Conservation (phyloP, 2,888 invertebrate species). For the Baccha elongata region DNA sequence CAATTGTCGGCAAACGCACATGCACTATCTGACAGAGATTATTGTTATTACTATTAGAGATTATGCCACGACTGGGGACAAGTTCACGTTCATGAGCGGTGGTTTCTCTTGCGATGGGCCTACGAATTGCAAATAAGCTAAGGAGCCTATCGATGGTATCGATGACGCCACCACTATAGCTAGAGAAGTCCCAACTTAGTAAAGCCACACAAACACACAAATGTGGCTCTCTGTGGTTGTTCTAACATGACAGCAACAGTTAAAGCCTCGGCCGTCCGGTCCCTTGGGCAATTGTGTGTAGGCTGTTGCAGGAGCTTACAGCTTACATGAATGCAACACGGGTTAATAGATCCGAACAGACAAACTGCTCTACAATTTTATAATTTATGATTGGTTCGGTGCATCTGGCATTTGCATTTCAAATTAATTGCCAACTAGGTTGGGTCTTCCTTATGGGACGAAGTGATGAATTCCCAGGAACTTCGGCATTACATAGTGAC, state of each 20-base stretch:
- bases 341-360: constrained; percentile 67
- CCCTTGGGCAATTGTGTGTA: constrained; percentile 50
- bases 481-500: not conserved
- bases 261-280: constrained; percentile 49
- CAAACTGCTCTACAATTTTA: constrained; percentile 76
- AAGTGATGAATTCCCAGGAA: constrained; percentile 46
- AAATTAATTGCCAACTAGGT: constrained; percentile 73
- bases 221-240: constrained; percentile 40
- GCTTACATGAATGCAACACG: constrained; percentile 35
- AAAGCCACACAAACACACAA: constrained; percentile 35
- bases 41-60: constrained; percentile 72
- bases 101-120: constrained; percentile 23
- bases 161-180: constrained; percentile 62
- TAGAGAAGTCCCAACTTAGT: constrained; percentile 5
- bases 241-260: constrained; percentile 69
- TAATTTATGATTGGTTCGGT: constrained; percentile 74
- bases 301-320: not conserved
- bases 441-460: constrained; percentile 7
- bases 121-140: constrained; percentile 62
- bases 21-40: constrained; percentile 67
- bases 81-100: constrained; percentile 70
- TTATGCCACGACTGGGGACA: constrained; percentile 71
- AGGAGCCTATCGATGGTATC: constrained; percentile 62
- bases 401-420: constrained; percentile 73
- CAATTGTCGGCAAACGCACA: constrained; percentile 67